These are phyloP conservation scores for Phaetusa simplex DNA, from an alignment of 2,113 vertebrate species.

Conservation along the genomic window DNA sequence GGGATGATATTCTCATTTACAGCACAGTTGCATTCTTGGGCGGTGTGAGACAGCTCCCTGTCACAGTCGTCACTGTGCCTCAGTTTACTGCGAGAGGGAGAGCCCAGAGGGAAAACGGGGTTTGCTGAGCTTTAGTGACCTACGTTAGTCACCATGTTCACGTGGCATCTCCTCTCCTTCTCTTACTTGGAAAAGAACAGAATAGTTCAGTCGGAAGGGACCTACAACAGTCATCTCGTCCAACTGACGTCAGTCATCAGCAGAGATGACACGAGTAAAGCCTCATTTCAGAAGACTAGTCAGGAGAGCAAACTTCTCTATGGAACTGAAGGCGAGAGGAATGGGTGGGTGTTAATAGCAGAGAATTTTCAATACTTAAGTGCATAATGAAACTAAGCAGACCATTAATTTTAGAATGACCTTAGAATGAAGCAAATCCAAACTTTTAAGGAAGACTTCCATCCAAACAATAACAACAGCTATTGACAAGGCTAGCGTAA, in stretches of 20 bases:
- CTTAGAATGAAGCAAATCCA: not conserved
- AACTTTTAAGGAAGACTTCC: not conserved
- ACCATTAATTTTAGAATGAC: not conserved
- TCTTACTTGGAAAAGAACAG: not conserved
- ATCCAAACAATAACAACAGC: not conserved
- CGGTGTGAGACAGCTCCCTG: not conserved
- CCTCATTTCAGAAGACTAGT: not conserved
- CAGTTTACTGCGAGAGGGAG: accelerated
- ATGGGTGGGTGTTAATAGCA: not conserved
- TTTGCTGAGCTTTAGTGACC: not conserved
- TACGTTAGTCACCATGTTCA: accelerated
- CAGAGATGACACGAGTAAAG: not conserved
- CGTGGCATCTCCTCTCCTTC: not conserved
- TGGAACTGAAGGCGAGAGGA: not conserved
- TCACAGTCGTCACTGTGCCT: no score
- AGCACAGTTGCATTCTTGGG: not conserved
- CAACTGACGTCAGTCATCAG: not conserved
- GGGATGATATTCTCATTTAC: not conserved
- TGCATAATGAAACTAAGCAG: not conserved
- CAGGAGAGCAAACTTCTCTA: not conserved
- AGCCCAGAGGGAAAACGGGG: not conserved
- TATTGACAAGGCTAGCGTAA: not conserved
- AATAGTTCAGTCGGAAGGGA: not conserved
- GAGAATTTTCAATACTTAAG: not conserved
- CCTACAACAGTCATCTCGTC: not conserved